Percentiles rank a stretch among this genome's conserved stretches.
These are phyloP conservation scores for Psophia crepitans DNA, from an alignment of 2,113 vertebrate genomes.

Conservation along the genomic window DNA sequence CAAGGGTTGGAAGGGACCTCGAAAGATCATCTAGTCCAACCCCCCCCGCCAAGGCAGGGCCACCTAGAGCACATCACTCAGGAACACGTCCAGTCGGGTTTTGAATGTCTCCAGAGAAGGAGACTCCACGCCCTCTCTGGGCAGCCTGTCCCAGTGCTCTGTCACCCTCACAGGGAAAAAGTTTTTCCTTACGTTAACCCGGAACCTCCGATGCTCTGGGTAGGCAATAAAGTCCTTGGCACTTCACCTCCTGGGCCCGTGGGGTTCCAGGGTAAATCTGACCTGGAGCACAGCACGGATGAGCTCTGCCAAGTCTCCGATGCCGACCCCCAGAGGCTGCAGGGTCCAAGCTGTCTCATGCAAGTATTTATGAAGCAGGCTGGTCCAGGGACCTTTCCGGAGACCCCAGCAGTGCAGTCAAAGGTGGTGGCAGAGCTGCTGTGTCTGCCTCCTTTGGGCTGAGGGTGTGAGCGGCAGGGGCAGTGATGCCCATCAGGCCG, in stretches of 20 bases:
- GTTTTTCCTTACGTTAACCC: too few species aligned
- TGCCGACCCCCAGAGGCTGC: background rate
- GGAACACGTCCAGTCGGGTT: too few species aligned
- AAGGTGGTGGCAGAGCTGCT: background rate
- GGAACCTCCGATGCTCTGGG: too few species aligned
- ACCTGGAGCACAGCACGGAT: background rate
- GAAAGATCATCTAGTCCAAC: too few species aligned
- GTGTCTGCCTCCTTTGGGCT: background rate
- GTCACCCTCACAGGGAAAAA: too few species aligned
- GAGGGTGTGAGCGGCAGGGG: background rate
- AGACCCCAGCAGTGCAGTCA: background rate
- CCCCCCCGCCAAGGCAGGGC: too few species aligned
- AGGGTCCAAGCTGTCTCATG: background rate
- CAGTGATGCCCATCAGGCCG: background rate
- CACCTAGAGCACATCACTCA: too few species aligned
- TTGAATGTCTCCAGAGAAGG: too few species aligned
- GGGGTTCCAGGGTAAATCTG: background rate
- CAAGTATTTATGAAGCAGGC: fast-evolving
- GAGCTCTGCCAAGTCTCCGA: background rate
- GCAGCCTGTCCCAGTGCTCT: too few species aligned
- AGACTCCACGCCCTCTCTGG: too few species aligned
- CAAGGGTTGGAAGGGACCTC: too few species aligned
- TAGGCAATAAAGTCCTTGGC: background rate
- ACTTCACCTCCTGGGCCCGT: background rate
- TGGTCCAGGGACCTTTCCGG: background rate